phyloP scores from a whole-genome alignment of 35 echinoderm and acorn worm genomes.

The Ptychodera flava region DNA sequence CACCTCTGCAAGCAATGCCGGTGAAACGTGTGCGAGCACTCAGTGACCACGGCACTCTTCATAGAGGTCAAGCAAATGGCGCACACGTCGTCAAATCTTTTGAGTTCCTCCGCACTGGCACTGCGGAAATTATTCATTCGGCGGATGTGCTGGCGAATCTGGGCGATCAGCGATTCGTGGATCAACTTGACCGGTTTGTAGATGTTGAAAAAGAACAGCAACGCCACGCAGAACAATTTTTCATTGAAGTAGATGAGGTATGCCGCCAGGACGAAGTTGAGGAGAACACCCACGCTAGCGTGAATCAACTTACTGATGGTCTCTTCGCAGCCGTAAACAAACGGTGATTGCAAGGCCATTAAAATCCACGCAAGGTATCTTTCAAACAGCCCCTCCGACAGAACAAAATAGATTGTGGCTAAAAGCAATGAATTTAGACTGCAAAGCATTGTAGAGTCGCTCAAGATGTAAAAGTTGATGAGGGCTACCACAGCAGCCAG shows the following conservation, averaged over 20 bases:
- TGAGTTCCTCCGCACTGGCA: not conserved
- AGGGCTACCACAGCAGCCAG: not conserved
- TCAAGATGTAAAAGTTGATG: not conserved
- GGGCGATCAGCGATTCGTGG: not conserved
- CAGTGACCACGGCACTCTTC: not conserved
- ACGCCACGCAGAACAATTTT: not conserved
- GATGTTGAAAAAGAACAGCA: not conserved
- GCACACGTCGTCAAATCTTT: not conserved
- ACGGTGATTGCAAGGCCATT: not conserved
- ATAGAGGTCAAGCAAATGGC: not conserved
- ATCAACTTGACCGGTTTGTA: not conserved
- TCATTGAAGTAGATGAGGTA: not conserved
- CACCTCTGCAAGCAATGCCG: not conserved
- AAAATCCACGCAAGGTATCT: not conserved
- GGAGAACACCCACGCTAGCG: not conserved
- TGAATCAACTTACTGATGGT: not conserved
- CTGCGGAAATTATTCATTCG: not conserved
- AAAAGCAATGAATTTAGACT: not conserved
- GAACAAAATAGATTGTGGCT: not conserved
- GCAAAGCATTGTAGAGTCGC: not conserved
- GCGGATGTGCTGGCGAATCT: not conserved
- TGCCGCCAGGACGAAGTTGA: not conserved
- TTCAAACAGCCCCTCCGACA: not conserved
- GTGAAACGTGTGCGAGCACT: not conserved
- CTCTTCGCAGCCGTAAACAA: not conserved